phyloP scores from a whole-genome alignment of 1,140 invertebrate species.

The Drepana arcuata region DNA sequence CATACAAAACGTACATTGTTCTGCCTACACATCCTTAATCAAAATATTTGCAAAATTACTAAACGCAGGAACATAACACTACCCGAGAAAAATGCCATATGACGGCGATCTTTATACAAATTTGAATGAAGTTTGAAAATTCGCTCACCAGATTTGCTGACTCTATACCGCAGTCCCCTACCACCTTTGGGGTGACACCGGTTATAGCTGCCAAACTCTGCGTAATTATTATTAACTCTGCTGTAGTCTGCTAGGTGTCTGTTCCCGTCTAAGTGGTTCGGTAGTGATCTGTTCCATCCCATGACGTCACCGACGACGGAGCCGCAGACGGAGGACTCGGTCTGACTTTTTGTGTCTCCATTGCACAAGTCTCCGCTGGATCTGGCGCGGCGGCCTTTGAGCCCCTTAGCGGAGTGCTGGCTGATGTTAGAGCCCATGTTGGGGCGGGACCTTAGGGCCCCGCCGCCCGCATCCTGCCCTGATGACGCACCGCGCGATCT shows the following conservation, averaged over 20 bases:
- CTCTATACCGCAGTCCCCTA: conserved; percentile 57
- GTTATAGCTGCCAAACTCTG: conserved; percentile 72
- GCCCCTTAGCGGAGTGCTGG: conserved; percentile 78
- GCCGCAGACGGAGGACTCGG: conserved; percentile 73
- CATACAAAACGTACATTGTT: no score
- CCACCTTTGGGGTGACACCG: conserved; percentile 73
- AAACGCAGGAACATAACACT: no score
- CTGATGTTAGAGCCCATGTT: conserved; percentile 83
- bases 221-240: conserved; percentile 75
- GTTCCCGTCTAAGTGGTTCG: conserved; percentile 81
- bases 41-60: no score
- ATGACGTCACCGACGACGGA: conserved; percentile 62
- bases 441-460: conserved; percentile 57
- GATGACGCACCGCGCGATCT: conserved; percentile 21
- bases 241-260: conserved; percentile 73
- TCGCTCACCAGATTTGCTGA: conserved; percentile 68
- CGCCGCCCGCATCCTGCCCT: conserved; percentile 49
- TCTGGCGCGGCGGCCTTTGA: conserved; percentile 77
- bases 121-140: conserved; percentile 23
- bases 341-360: conserved; percentile 81
- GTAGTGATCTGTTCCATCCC: conserved; percentile 74
- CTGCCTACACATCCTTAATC: no score
- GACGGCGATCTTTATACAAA: no score
- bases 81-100: no score
- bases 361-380: conserved; percentile 79